Evolutionary conservation across 1,140 invertebrate genomes (phyloP).

Genomic region (Megathymus violae): DNA sequence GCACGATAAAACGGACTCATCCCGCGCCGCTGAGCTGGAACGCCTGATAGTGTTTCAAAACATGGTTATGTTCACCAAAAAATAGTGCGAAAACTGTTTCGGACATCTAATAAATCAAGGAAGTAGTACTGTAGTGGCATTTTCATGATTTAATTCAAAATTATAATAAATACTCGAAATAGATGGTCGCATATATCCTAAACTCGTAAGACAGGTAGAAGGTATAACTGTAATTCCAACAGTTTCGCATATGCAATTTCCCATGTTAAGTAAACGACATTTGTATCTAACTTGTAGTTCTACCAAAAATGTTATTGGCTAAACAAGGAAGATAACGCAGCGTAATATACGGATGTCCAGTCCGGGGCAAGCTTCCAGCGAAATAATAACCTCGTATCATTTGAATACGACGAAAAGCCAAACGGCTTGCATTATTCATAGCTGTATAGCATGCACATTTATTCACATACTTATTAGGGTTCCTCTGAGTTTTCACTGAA

Average conservation of each 20-base stretch:
- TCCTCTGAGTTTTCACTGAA: neutral
- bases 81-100: slow-evolving; percentile 14
- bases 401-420: slow-evolving; percentile 69
- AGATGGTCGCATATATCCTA: too few species aligned
- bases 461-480: slow-evolving; percentile 11
- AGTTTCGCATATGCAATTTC: slow-evolving; percentile 6
- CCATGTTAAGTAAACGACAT: slow-evolving; percentile 10
- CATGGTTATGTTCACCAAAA: slow-evolving; percentile 10
- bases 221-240: neutral
- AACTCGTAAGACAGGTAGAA: too few species aligned
- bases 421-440: slow-evolving; percentile 64
- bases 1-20: slow-evolving; percentile 38
- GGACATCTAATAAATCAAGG: neutral
- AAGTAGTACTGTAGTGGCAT: too few species aligned
- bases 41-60: slow-evolving; percentile 38
- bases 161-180: too few species aligned
- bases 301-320: slow-evolving; percentile 18
- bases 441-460: slow-evolving; percentile 10
- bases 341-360: slow-evolving; percentile 52
- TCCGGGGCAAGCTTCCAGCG: slow-evolving; percentile 59
- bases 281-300: slow-evolving; percentile 12
- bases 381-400: slow-evolving; percentile 64
- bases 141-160: too few species aligned
- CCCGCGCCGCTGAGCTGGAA: slow-evolving; percentile 42
- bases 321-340: slow-evolving; percentile 31